Evolutionary conservation across 2,113 vertebrate species (phyloP).

Genomic region (Xenotilapia longispinis): DNA sequence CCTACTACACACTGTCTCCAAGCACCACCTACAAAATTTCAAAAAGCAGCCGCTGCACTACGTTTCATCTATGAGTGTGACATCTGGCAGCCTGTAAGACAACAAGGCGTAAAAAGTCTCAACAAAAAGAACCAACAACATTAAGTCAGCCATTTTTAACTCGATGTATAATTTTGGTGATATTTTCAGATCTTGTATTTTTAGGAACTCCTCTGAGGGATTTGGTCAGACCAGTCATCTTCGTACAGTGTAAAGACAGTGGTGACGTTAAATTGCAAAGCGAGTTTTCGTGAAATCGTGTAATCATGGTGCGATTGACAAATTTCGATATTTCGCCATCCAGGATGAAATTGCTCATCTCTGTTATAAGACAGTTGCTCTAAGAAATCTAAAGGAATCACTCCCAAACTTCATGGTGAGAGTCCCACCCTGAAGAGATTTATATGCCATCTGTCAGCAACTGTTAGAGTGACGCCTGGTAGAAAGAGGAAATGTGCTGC

Average conservation of each 20-base stretch:
- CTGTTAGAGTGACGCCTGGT: not conserved
- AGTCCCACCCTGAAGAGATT: not conserved
- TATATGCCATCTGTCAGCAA: not conserved
- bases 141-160: not conserved
- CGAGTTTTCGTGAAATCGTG: not conserved
- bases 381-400: not conserved
- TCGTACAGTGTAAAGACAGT: not conserved
- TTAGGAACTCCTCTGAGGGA: not conserved
- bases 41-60: not conserved
- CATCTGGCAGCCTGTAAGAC: not conserved
- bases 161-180: not conserved
- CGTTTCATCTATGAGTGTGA: not conserved
- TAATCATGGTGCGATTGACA: not conserved
- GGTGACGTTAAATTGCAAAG: not conserved
- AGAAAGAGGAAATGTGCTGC: not conserved
- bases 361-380: not conserved
- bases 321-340: not conserved
- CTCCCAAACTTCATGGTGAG: not conserved
- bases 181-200: not conserved
- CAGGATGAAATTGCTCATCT: not conserved
- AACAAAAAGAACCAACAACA: not conserved
- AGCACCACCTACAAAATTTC: not conserved
- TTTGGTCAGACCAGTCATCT: not conserved
- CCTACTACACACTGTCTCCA: accelerated
- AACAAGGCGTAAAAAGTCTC: not conserved